A percentile compares a stretch with the other conserved stretches of the same genome.
Evolutionary conservation across 2,888 invertebrate species (phyloP).

Genomic region (Matsumyia berberina): DNA sequence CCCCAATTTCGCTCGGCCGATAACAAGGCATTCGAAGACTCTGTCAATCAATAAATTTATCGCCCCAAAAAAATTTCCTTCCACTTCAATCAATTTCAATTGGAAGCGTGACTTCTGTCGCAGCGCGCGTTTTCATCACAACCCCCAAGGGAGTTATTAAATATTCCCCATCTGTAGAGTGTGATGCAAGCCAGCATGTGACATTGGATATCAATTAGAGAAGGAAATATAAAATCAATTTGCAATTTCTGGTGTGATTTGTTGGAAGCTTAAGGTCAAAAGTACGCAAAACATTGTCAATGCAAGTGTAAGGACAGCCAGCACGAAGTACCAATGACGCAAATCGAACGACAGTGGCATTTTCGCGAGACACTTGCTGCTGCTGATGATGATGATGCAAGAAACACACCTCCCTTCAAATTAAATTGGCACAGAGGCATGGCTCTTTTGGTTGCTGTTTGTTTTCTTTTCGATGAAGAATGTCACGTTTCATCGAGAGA

Average conservation of each 20-base stretch:
- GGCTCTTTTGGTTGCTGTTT: constrained; percentile 30
- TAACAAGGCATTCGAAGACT: constrained; percentile 27
- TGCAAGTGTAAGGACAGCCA: constrained; percentile 15
- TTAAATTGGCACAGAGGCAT: constrained; percentile 67
- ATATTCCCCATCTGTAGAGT: constrained; percentile 2
- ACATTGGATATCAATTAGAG: constrained; percentile 66
- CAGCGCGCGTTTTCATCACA: not conserved
- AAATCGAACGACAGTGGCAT: constrained; percentile 49
- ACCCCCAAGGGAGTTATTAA: not conserved
- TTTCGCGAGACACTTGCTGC: constrained; percentile 38
- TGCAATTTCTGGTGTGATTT: constrained; percentile 52
- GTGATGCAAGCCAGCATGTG: constrained; percentile 53
- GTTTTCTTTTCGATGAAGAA: constrained; percentile 47
- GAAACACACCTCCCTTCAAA: constrained; percentile 73
- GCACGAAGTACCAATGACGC: constrained; percentile 57
- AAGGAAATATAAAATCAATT: constrained; percentile 42
- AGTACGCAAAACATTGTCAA: constrained; percentile 29
- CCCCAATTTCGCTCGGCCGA: not conserved
- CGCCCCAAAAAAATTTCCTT: constrained; percentile 32
- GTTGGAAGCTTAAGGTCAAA: constrained; percentile 56
- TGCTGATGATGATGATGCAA: constrained; percentile 67
- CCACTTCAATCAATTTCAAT: constrained; percentile 46
- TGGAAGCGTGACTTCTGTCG: constrained; percentile 51
- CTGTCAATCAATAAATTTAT: constrained; percentile 35
- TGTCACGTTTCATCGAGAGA: constrained; percentile 60